Evolutionary conservation across 2,113 vertebrate genomes (phyloP).

Genomic region (Baryphthengus martii): DNA sequence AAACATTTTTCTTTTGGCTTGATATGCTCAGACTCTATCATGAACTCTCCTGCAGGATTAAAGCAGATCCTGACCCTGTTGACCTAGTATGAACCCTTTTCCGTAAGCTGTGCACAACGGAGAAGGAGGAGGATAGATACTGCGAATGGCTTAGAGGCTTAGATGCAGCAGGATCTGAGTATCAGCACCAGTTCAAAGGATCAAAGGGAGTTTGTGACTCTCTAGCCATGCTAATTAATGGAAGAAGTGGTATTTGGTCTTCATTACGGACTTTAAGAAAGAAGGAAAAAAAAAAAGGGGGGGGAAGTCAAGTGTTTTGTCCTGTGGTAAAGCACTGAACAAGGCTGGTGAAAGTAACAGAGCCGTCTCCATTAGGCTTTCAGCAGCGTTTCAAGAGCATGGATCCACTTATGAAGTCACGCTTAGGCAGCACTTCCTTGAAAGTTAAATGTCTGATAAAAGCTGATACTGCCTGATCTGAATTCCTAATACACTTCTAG

Average conservation of each 20-base stretch:
- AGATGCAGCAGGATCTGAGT: constrained; percentile 21
- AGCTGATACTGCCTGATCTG: background rate
- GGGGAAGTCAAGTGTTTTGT: constrained; percentile 43
- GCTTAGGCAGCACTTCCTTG: constrained; percentile 37
- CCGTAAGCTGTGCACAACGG: background rate
- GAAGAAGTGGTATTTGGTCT: constrained; percentile 48
- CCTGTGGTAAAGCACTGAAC: background rate
- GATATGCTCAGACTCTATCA: background rate
- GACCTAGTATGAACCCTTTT: constrained; percentile 44
- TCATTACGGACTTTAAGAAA: constrained; percentile 27
- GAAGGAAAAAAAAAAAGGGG: background rate
- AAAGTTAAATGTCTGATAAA: constrained; percentile 27
- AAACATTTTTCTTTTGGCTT: background rate
- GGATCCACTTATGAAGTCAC: constrained; percentile 20
- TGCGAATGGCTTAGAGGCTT: constrained; percentile 33
- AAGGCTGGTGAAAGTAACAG: background rate
- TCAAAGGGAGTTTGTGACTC: constrained; percentile 47
- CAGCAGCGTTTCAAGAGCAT: constrained; percentile 37
- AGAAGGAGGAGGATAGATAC: background rate
- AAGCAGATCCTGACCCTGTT: constrained; percentile 36
- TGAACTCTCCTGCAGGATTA: constrained; percentile 44
- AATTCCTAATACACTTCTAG: background rate
- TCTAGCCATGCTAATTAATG: constrained; percentile 36
- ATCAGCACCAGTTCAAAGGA: constrained; percentile 57
- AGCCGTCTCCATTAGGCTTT: background rate